Percentiles rank a stretch among this genome's conserved stretches.
Evolutionary conservation across 1,140 invertebrate species (phyloP).

Genomic region (Lucilia sericata): DNA sequence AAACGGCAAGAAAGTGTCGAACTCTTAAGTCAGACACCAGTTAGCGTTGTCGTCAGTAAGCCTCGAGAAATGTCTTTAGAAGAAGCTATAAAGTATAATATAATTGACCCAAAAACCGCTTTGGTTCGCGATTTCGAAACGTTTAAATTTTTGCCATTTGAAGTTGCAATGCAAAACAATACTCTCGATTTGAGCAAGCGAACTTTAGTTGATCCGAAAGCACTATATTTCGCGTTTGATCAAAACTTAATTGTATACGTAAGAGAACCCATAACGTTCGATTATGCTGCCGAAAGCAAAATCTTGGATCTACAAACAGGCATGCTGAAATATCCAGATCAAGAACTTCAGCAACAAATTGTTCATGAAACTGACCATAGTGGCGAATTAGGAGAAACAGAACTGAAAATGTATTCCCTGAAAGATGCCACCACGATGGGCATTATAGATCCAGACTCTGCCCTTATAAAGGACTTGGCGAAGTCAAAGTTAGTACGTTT

Average conservation of each 20-base stretch:
- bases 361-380: constrained; percentile 54
- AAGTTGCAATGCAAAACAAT: constrained; percentile 78
- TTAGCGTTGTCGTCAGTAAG: constrained; percentile 68
- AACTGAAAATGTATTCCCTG: constrained; percentile 77
- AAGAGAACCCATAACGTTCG: constrained; percentile 80
- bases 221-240: constrained; percentile 80
- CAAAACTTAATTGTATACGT: constrained; percentile 79
- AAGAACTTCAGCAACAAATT: constrained; percentile 31
- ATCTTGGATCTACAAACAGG: constrained; percentile 79
- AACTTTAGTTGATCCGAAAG: constrained; percentile 72
- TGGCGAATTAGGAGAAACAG: constrained; percentile 57
- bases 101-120: constrained; percentile 81
- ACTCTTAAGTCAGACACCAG: constrained; percentile 57
- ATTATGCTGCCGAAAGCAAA: constrained; percentile 80
- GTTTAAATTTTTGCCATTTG: constrained; percentile 79
- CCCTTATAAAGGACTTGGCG: constrained; percentile 86
- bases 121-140: constrained; percentile 82
- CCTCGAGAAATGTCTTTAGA: constrained; percentile 79
- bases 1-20: constrained; percentile 71
- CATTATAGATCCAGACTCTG: constrained; percentile 88
- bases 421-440: constrained; percentile 87
- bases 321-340: constrained; percentile 81
- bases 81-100: constrained; percentile 81
- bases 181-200: constrained; percentile 76
- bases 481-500: constrained; percentile 86